These are phyloP conservation scores for Epistrophe grossulariae DNA, from an alignment of 2,888 invertebrate species.

Conservation along the genomic window DNA sequence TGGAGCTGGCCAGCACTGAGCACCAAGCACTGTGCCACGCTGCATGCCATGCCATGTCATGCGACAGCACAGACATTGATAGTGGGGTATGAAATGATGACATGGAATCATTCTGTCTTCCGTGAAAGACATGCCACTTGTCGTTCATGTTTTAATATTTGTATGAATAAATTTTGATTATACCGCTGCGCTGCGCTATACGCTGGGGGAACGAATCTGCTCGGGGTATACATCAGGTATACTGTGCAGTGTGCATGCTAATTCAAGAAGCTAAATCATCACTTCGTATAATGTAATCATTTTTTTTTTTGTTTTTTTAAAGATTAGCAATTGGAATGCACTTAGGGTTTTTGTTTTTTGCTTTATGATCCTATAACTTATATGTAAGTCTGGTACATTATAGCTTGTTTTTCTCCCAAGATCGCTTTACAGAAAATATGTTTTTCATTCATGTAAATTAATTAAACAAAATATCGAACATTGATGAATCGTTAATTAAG, in stretches of 20 bases:
- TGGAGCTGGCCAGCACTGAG: constrained; percentile 38
- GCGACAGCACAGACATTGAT: constrained; percentile 60
- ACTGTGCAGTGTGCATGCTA: constrained; percentile 25
- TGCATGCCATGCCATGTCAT: constrained; percentile 64
- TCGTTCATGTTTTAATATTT: constrained; percentile 59
- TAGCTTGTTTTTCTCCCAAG: background rate
- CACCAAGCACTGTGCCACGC: constrained; percentile 39
- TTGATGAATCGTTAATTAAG: constrained; percentile 1
- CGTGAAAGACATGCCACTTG: constrained; percentile 66
- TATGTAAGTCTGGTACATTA: background rate
- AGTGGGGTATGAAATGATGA: constrained; percentile 54
- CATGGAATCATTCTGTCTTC: constrained; percentile 64
- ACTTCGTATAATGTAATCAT: constrained; percentile 51
- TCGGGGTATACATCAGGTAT: no score
- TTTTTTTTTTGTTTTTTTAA: no score
- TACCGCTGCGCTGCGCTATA: background rate
- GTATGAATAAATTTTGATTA: constrained; percentile 64
- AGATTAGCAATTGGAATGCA: constrained; percentile 52
- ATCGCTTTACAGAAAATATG: background rate
- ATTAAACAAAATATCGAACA: constrained; percentile 5
- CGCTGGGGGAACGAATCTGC: no score
- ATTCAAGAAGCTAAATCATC: constrained; percentile 54
- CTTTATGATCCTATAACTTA: background rate
- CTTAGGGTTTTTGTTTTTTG: constrained; percentile 7
- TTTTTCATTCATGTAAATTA: constrained; percentile 6